Percentiles rank a stretch among this genome's conserved stretches.
Conservation (phyloP, 2,888 invertebrate genomes). For the Drosophila cognata region DNA sequence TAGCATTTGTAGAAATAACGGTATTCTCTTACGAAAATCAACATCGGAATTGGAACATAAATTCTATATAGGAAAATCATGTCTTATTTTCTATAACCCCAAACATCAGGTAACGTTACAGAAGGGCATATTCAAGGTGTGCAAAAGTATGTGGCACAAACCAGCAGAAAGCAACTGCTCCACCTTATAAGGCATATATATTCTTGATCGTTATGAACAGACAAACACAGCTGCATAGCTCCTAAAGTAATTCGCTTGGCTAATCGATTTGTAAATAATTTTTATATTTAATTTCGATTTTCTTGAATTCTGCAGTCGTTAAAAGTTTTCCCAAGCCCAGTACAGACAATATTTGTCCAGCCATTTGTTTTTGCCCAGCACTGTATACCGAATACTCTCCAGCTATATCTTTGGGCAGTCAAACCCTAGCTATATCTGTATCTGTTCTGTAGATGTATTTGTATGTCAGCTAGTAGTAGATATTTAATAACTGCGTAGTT, state of each 20-base stretch:
- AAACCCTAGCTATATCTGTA: conserved; percentile 15
- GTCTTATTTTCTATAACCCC: too few species aligned
- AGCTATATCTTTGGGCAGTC: conserved; percentile 1
- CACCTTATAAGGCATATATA: not conserved
- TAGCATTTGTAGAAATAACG: too few species aligned
- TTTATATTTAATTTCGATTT: not conserved
- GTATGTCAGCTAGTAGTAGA: conserved; percentile 12
- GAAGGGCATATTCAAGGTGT: too few species aligned
- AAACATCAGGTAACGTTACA: too few species aligned
- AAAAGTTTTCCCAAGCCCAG: not conserved
- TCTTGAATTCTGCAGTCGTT: not conserved
- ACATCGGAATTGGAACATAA: too few species aligned
- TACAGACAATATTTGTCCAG: not conserved
- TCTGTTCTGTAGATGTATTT: conserved; percentile 11
- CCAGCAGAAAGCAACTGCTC: not conserved
- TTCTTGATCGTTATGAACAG: not conserved
- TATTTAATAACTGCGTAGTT: conserved; percentile 68
- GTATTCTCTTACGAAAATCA: too few species aligned
- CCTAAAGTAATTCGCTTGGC: not conserved
- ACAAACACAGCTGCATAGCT: not conserved
- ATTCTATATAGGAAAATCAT: too few species aligned
- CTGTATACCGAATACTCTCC: not conserved
- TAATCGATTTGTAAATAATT: not conserved
- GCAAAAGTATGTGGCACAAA: too few species aligned
- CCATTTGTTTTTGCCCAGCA: not conserved